Evolutionary conservation across 2,797 vertebrate genomes (phyloP), one percentile per base, ranked within the genome.

Genomic region (Halcyon chelicuti): DNA sequence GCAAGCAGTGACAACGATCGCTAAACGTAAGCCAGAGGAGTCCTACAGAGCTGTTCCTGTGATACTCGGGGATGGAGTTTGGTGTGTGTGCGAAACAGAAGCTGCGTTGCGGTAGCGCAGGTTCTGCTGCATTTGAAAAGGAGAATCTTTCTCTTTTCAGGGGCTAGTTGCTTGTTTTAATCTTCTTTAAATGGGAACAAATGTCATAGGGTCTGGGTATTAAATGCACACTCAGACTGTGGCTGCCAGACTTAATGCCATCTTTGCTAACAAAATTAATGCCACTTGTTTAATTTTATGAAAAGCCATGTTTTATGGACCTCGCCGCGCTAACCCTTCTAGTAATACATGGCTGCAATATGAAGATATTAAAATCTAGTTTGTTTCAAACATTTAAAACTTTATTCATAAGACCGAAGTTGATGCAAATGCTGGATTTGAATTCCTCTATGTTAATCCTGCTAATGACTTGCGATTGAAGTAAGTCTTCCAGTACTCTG

Each of bases 401-500:
- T 37, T 60, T 84, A 60, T n/a, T 33, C 29, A 10, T 23, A 88
- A 84, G 86, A 94, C 71, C 63, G 80, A 67, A 95, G 93, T 73
- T 61, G 49, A 88, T 93, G 86, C 84, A 96, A 96, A 95, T 95
- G 40, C 1, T 75, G 70, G 26, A 84, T 94, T 88, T 92, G 44
- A 89, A 92, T 91, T 85, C 33, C 44, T 78, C 17, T 37, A 28
- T 88, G 87, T 88, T 94, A 81, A 93, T 83, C 47, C 55, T 91
- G 35, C 75, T 94, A 51, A 86, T 66, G 65, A 60, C 25, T 79
- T 84, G 19, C 0, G 7, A 46, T 57, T 88, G 83, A 55, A 96
- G 79, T 91, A 63, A 70, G 57, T 86, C 42, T 90, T 47, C 2
- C 0, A 70, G 72, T 78, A 73, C 29, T 78, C 44, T 5, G 2